A percentile compares a stretch with the other conserved stretches of the same genome.
These are phyloP conservation scores for Cydia amplana DNA, from an alignment of 1,140 invertebrate genomes.

Conservation along the genomic window DNA sequence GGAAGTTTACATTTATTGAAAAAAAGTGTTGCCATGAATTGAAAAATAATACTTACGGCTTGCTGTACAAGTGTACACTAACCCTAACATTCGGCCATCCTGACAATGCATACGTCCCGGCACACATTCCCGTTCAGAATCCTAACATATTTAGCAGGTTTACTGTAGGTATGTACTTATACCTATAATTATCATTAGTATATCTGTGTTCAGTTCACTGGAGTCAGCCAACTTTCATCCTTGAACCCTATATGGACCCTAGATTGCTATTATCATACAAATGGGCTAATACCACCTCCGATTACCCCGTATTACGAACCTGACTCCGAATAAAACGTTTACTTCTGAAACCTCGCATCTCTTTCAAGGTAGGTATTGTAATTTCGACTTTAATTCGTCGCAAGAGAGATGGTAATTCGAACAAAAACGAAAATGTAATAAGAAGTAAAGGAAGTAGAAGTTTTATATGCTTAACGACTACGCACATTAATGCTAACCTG, in stretches of 20 bases:
- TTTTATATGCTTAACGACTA: not conserved
- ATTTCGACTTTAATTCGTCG: not conserved
- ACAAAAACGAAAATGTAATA: not conserved
- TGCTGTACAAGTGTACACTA: no score
- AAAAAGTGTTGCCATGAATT: no score
- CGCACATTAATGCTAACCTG: conserved; percentile 10
- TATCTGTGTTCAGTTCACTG: not conserved
- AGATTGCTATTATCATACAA: conserved; percentile 11
- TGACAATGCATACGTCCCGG: no score
- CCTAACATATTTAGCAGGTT: no score
- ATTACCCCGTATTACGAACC: not conserved
- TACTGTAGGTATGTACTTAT: no score
- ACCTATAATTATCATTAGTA: no score
- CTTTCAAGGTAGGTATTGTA: not conserved
- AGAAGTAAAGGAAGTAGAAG: not conserved
- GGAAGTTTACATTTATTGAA: no score
- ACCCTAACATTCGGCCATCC: no score
- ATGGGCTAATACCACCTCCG: not conserved
- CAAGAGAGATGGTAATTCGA: not conserved
- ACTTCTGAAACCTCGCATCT: not conserved
- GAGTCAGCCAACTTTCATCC: not conserved
- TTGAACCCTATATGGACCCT: conserved; percentile 3
- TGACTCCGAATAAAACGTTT: not conserved
- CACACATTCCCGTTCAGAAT: no score
- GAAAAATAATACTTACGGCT: no score